Evolutionary conservation across 2,113 vertebrate genomes (phyloP).

Genomic region (Rhabdomys dilectus): DNA sequence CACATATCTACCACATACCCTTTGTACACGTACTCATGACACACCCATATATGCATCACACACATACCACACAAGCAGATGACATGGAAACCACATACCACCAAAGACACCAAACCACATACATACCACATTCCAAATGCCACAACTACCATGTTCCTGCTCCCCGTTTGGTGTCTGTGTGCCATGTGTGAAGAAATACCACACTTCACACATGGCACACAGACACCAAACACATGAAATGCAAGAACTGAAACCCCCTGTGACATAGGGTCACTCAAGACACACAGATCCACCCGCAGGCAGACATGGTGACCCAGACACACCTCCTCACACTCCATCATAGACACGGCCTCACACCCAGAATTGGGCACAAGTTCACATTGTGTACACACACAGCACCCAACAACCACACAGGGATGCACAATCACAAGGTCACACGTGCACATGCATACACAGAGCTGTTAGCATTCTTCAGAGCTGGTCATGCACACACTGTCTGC

Average conservation of each 20-base stretch:
- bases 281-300: neutral
- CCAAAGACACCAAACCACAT: neutral
- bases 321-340: fast-evolving
- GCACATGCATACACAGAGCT: neutral
- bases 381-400: fast-evolving
- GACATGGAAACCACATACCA: neutral
- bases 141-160: neutral
- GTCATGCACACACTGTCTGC: neutral
- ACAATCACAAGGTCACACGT: neutral
- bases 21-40: neutral
- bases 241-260: neutral
- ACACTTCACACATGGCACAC: neutral
- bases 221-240: neutral
- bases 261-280: neutral
- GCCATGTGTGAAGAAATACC: neutral
- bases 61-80: neutral
- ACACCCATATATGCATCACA: no score
- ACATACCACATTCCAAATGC: neutral
- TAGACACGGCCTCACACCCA: neutral
- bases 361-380: fast-evolving
- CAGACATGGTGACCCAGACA: neutral
- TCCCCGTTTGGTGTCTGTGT: no score
- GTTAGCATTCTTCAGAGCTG: neutral
- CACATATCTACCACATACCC: neutral
- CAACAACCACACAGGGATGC: neutral